phyloP scores from a whole-genome alignment of 2,797 vertebrate species.

The Macropus fuliginosus region DNA sequence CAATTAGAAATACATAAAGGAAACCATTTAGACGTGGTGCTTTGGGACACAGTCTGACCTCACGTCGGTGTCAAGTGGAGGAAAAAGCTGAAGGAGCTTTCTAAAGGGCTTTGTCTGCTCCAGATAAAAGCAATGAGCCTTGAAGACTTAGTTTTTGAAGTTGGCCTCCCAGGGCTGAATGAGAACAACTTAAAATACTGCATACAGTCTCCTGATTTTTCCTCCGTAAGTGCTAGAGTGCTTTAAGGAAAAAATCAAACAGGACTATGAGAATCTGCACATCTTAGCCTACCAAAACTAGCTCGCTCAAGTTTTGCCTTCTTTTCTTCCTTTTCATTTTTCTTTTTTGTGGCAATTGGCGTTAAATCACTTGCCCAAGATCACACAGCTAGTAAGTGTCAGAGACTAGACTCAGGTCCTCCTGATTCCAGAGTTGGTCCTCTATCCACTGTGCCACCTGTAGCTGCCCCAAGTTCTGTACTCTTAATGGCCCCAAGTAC shows the following conservation, averaged over 20 bases:
- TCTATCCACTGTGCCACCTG: no score
- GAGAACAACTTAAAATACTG: constrained; percentile 56
- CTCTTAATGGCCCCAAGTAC: constrained; percentile 13
- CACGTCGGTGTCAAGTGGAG: constrained; percentile 79
- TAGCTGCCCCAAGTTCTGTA: constrained; percentile 19
- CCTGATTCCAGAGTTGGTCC: no score
- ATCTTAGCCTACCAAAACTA: constrained; percentile 55
- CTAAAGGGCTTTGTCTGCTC: constrained; percentile 76
- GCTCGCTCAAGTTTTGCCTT: constrained; percentile 48
- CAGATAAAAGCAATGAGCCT: constrained; percentile 83
- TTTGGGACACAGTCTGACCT: constrained; percentile 72
- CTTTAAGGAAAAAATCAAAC: constrained; percentile 7
- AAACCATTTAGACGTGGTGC: constrained; percentile 73
- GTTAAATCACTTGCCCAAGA: no score
- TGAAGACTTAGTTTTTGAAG: constrained; percentile 80
- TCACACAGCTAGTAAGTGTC: no score
- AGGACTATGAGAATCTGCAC: background rate
- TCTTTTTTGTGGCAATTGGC: no score
- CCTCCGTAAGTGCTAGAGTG: background rate
- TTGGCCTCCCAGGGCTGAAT: constrained; percentile 63
- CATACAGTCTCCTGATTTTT: constrained; percentile 47
- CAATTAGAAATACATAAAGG: constrained; percentile 80
- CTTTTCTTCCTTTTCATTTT: background rate
- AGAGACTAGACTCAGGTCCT: no score
- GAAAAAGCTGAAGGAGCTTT: constrained; percentile 79